A percentile compares a stretch with the other conserved stretches of the same genome.
phyloP scores from a whole-genome alignment of 2,113 vertebrate genomes.

The Albula goreensis region DNA sequence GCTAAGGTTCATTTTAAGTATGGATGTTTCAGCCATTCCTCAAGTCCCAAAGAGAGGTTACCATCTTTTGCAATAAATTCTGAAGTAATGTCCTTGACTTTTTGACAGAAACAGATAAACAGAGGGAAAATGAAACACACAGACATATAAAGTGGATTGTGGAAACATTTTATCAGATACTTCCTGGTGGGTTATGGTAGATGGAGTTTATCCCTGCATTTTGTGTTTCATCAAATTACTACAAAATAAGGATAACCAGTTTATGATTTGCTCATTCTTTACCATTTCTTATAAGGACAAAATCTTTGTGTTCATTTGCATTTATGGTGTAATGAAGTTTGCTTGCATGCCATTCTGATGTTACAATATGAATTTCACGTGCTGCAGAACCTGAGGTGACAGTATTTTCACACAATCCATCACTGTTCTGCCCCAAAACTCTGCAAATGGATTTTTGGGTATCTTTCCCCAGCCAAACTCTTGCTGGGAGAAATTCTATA shows the following conservation, averaged over 20 bases:
- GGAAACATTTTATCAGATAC: background rate
- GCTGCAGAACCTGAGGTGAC: background rate
- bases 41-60: background rate
- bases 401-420: background rate
- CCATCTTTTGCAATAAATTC: slow-evolving; percentile 3
- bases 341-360: background rate
- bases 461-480: background rate
- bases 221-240: background rate
- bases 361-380: background rate
- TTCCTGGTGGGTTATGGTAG: background rate
- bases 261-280: too few relatives aligned
- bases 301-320: background rate
- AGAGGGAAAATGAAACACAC: slow-evolving; percentile 13
- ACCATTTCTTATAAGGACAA: too few relatives aligned
- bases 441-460: background rate
- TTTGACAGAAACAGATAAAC: background rate
- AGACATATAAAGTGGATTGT: background rate
- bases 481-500: background rate
- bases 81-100: background rate
- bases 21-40: background rate
- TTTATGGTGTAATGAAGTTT: background rate
- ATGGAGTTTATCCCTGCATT: background rate
- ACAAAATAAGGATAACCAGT: too few relatives aligned
- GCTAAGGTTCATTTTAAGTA: background rate
- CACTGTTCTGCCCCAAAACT: background rate